Percentiles rank a stretch among this genome's conserved stretches.
Conservation (phyloP, 1,140 invertebrate genomes). For the Penaeus chinensis region DNA sequence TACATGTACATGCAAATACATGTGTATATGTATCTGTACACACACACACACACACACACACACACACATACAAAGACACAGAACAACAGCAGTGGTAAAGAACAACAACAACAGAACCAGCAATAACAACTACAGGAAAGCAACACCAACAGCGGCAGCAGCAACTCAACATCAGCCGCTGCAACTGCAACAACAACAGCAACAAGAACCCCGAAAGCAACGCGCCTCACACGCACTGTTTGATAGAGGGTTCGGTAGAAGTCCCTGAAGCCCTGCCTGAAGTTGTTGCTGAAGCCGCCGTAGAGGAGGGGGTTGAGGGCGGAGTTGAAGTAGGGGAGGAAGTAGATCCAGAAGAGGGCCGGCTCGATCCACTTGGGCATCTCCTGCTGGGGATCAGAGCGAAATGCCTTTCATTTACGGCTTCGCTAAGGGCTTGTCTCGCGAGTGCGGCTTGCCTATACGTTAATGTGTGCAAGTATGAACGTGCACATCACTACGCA, state of each 20-base stretch:
- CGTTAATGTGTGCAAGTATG: too few relatives aligned
- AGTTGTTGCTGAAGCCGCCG: constrained; percentile 69
- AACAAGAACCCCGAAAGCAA: neutral
- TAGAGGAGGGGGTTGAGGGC: constrained; percentile 72
- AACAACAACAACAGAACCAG: too few relatives aligned
- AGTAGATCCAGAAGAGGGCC: constrained; percentile 69
- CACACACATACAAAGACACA: too few relatives aligned
- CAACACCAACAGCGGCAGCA: too few relatives aligned
- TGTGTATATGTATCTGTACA: neutral
- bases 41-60: too few relatives aligned
- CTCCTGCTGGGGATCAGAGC: constrained; percentile 62
- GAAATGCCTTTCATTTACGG: neutral
- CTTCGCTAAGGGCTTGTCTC: too few relatives aligned
- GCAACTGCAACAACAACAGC: too few relatives aligned
- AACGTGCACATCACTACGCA: too few relatives aligned
- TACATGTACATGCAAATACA: neutral
- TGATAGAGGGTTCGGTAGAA: neutral
- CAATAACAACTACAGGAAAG: too few relatives aligned
- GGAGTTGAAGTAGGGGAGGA: constrained; percentile 71
- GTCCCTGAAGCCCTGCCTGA: constrained; percentile 37
- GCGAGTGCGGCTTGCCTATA: too few relatives aligned
- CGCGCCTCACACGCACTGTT: neutral
- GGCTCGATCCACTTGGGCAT: constrained; percentile 70
- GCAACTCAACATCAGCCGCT: too few relatives aligned
- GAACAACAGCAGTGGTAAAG: too few relatives aligned